Conservation (phyloP, 2,797 vertebrate genomes). For the Ambastaia sidthimunki region DNA sequence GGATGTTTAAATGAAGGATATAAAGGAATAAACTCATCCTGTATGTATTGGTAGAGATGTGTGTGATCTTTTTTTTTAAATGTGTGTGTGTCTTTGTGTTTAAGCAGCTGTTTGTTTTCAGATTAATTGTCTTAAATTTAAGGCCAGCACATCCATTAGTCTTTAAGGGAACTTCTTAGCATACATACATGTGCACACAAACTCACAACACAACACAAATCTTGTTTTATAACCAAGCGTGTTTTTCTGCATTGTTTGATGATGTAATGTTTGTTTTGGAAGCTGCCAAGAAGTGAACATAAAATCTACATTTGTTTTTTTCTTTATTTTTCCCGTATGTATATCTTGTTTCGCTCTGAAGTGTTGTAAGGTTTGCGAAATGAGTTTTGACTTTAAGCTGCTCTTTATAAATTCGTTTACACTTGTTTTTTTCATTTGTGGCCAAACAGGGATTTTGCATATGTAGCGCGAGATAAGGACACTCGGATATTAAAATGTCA, state of each 20-base stretch:
- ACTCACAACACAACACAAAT: not conserved
- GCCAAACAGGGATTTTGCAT: slow-evolving; percentile 90
- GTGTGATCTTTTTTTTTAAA: not conserved
- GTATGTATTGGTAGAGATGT: not conserved
- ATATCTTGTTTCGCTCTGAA: too few species aligned
- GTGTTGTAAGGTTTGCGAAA: not conserved
- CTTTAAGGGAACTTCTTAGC: slow-evolving; percentile 25
- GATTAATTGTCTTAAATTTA: slow-evolving; percentile 67
- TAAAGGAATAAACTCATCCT: not conserved
- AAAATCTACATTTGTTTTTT: not conserved
- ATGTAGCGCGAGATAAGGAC: slow-evolving; percentile 96
- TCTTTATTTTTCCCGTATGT: too few species aligned
- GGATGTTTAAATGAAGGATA: slow-evolving; percentile 5
- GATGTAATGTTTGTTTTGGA: not conserved
- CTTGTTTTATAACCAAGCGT: not conserved
- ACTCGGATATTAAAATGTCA: slow-evolving; percentile 99
- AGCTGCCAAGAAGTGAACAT: not conserved
- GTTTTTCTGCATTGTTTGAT: not conserved
- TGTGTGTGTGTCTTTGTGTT: slow-evolving; percentile 14
- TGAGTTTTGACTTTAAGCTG: not conserved
- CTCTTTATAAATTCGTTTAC: not conserved
- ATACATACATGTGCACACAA: slow-evolving; percentile 5
- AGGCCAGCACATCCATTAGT: slow-evolving; percentile 63
- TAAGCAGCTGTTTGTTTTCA: slow-evolving; percentile 38
- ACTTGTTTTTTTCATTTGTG: slow-evolving; percentile 29